Conservation (phyloP, 2,113 vertebrate species). For the Thalassoma bifasciatum region DNA sequence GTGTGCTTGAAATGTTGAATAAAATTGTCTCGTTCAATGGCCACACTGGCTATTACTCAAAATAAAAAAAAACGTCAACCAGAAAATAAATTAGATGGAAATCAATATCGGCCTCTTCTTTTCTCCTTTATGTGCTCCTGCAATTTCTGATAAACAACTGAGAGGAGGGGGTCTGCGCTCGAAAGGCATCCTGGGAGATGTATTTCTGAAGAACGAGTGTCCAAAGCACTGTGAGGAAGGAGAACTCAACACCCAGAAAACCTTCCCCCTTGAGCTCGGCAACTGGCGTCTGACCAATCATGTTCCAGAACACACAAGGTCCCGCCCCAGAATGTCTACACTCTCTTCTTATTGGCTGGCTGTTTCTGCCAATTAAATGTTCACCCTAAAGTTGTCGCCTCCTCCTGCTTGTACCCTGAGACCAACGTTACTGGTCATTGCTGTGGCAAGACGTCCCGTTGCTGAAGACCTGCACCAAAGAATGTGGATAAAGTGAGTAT, state of each 20-base stretch:
- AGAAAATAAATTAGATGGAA: not conserved
- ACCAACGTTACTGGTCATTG: conserved; percentile 55
- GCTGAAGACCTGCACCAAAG: conserved; percentile 56
- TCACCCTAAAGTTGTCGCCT: conserved; percentile 53
- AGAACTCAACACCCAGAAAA: conserved; percentile 68
- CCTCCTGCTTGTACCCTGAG: conserved; percentile 42
- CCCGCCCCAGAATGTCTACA: not conserved
- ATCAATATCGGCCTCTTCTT: not conserved
- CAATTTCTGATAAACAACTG: conserved; percentile 79
- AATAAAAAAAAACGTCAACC: not conserved
- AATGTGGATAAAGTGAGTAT: conserved; percentile 82
- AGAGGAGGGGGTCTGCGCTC: conserved; percentile 9
- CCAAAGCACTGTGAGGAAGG: fast-evolving
- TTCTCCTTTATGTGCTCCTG: conserved; percentile 15
- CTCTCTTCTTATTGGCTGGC: conserved; percentile 49
- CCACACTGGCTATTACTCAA: too few relatives aligned
- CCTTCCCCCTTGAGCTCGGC: not conserved
- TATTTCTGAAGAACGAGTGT: conserved; percentile 18
- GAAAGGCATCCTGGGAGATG: conserved; percentile 62
- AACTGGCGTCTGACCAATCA: conserved; percentile 42
- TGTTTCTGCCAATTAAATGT: conserved; percentile 60
- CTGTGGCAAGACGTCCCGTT: conserved; percentile 46
- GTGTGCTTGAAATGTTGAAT: not conserved
- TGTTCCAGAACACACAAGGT: not conserved
- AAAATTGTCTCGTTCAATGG: too few relatives aligned